Conservation (phyloP, 2,797 vertebrate species). For the Brachyrhaphis roseni region DNA sequence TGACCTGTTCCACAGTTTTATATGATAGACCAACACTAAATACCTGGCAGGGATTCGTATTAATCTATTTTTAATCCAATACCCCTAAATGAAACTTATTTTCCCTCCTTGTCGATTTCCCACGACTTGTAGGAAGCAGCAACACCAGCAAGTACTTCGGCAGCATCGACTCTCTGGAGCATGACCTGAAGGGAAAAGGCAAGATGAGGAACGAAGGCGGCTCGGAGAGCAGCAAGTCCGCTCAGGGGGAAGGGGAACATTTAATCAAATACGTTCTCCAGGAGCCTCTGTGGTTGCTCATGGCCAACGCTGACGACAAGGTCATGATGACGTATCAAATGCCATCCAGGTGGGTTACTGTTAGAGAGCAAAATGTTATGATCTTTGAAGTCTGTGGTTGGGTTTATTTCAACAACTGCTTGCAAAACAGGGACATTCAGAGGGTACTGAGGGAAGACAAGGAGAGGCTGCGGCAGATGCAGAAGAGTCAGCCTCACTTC, state of each 20-base stretch:
- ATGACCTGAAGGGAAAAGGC: constrained; percentile 77
- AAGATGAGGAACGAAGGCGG: constrained; percentile 42
- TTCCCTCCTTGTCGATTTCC: neutral
- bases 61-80: neutral
- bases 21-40: neutral
- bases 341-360: constrained; percentile 84
- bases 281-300: constrained; percentile 91
- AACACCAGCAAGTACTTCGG: constrained; percentile 94
- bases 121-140: constrained; percentile 83
- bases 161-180: constrained; percentile 90
- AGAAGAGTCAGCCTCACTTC: constrained; percentile 90
- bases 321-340: constrained; percentile 96
- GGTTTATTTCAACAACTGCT: neutral
- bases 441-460: constrained; percentile 89
- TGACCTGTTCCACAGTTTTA: neutral
- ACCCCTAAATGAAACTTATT: neutral
- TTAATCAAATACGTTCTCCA: constrained; percentile 86
- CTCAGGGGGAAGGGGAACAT: constrained; percentile 71
- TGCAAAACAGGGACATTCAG: constrained; percentile 81
- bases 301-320: constrained; percentile 86
- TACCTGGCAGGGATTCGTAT: neutral
- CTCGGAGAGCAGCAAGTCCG: constrained; percentile 45
- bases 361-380: neutral
- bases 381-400: neutral
- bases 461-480: constrained; percentile 87